A percentile compares a stretch with the other conserved stretches of the same genome.
phyloP scores from a whole-genome alignment of 2,113 vertebrate species.

The Paratilapia polleni region DNA sequence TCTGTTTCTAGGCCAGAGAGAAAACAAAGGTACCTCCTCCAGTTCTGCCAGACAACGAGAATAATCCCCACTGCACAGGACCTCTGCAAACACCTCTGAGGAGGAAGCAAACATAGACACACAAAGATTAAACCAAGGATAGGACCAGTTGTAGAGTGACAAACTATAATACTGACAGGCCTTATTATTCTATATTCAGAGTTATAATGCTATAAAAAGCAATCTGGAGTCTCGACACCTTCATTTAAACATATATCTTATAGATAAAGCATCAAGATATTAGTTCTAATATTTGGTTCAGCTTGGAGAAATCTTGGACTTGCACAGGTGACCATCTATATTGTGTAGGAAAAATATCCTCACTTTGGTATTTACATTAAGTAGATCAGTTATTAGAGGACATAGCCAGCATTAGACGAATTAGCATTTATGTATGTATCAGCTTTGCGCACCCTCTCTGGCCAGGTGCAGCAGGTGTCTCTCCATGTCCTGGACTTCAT shows the following conservation, averaged over 20 bases:
- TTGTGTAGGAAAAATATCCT: not conserved
- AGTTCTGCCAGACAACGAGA: constrained; percentile 80
- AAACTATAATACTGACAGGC: not conserved
- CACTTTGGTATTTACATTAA: not conserved
- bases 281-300: not conserved
- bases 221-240: too few species aligned
- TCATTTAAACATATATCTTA: not conserved
- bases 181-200: too few species aligned
- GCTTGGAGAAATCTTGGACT: not conserved
- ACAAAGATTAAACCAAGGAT: not conserved
- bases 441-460: constrained; percentile 84
- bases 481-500: constrained; percentile 86
- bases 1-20: constrained; percentile 82
- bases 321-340: not conserved
- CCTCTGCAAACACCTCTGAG: constrained; percentile 84
- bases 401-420: not conserved
- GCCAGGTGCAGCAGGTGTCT: constrained; percentile 87
- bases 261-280: not conserved
- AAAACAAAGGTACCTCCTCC: constrained; percentile 77
- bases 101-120: not conserved
- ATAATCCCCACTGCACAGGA: constrained; percentile 80
- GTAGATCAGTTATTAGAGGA: not conserved
- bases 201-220: too few species aligned
- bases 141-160: not conserved
- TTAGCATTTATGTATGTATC: not conserved